Evolutionary conservation across 2,888 invertebrate species (phyloP).

Genomic region (Mythimna pallens): DNA sequence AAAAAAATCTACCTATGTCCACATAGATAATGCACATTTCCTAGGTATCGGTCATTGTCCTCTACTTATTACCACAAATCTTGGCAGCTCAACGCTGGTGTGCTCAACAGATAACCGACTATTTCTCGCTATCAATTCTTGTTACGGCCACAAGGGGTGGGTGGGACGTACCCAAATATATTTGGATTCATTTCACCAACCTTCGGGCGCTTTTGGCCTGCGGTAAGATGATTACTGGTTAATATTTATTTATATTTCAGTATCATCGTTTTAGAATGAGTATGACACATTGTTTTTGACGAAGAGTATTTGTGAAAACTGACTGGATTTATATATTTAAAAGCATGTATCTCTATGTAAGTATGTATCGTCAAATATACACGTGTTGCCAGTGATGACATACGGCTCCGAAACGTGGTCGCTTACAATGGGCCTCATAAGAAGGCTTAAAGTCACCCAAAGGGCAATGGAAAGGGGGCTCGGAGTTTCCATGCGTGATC

Average conservation of each 20-base stretch:
- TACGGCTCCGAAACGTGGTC: no score
- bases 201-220: background rate
- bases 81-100: background rate
- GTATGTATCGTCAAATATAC: no score
- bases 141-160: background rate
- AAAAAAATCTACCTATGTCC: no score
- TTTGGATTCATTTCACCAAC: background rate
- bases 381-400: no score
- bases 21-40: background rate
- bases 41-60: no score
- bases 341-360: background rate
- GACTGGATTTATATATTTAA: conserved; percentile 36
- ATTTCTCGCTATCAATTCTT: background rate
- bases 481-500: no score
- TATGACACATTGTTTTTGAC: conserved; percentile 35
- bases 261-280: conserved; percentile 13
- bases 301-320: conserved; percentile 11
- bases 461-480: no score
- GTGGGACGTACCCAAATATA: background rate
- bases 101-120: no score
- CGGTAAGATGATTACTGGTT: background rate
- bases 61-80: no score
- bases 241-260: conserved; percentile 9
- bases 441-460: no score
- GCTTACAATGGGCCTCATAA: no score